Conservation (phyloP, 2,888 invertebrate genomes). For the Synergus gifuensis region DNA sequence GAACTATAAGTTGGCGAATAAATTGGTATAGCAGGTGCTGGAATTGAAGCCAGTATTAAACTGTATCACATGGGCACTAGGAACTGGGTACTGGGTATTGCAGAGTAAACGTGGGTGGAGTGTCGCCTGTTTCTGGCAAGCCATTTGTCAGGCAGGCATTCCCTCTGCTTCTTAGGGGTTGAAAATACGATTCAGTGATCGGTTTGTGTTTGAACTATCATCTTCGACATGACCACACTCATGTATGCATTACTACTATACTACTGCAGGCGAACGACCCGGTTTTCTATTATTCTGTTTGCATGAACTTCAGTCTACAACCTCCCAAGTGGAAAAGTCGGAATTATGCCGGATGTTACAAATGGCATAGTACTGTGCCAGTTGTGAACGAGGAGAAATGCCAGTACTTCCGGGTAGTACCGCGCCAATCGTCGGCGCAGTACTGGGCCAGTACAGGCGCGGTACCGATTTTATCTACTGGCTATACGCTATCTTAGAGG, state of each 20-base stretch:
- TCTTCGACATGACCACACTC: background rate
- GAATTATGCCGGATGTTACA: too few species aligned
- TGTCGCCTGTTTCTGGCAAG: constrained; percentile 70
- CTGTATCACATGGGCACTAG: constrained; percentile 59
- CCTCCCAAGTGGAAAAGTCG: too few species aligned
- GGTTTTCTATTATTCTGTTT: background rate
- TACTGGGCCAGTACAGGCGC: too few species aligned
- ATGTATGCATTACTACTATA: background rate
- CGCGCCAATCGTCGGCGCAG: too few species aligned
- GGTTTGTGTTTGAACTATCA: constrained; percentile 61
- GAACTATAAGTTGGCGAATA: constrained; percentile 36
- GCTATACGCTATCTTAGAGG: too few species aligned
- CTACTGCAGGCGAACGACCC: background rate
- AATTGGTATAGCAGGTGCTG: constrained; percentile 50
- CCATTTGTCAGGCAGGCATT: constrained; percentile 67
- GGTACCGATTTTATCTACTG: too few species aligned
- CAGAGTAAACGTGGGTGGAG: constrained; percentile 61
- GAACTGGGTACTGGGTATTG: constrained; percentile 30
- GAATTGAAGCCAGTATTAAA: constrained; percentile 63
- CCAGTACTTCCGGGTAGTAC: too few species aligned
- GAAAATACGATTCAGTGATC: constrained; percentile 62
- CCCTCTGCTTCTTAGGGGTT: constrained; percentile 56
- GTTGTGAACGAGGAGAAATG: too few species aligned
- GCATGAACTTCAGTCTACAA: background rate
- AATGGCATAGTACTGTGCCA: too few species aligned